Conservation (phyloP, 30 jellyfish, hydroid and myxozoan genomes). For the Turritopsis rubra region DNA sequence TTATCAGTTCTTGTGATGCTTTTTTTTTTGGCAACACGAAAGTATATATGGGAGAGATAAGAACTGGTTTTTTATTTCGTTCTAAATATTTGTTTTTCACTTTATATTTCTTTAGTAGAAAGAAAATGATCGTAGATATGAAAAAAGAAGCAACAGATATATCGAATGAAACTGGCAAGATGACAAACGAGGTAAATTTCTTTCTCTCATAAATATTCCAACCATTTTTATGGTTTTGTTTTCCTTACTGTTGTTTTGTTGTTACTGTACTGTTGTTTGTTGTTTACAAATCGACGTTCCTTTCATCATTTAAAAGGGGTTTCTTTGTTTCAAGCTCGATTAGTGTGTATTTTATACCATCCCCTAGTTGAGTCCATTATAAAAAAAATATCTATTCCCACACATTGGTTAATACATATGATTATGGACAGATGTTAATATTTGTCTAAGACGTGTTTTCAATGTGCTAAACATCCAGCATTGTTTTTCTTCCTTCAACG, state of each 20-base stretch:
- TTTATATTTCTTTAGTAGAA: neutral
- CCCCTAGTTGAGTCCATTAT: neutral
- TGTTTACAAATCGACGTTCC: neutral
- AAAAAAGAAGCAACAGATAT: neutral
- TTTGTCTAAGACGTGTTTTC: neutral
- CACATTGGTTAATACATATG: neutral
- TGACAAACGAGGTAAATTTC: neutral
- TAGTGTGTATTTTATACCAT: neutral
- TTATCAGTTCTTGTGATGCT: neutral
- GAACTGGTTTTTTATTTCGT: neutral
- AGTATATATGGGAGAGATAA: neutral
- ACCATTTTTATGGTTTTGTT: neutral
- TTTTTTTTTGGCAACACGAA: neutral
- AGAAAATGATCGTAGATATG: neutral
- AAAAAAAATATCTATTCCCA: neutral
- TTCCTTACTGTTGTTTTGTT: neutral
- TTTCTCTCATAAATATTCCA: neutral
- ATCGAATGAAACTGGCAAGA: neutral
- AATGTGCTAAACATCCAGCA: neutral
- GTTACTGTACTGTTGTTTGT: neutral
- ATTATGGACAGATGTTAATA: neutral
- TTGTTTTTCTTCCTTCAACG: neutral
- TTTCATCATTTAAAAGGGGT: too few species aligned
- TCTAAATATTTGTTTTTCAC: neutral
- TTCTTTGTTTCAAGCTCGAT: neutral